Evolutionary conservation across 1,140 invertebrate genomes (phyloP), one percentile per base, ranked within the genome.

Genomic region (Liolophura sinensis): DNA sequence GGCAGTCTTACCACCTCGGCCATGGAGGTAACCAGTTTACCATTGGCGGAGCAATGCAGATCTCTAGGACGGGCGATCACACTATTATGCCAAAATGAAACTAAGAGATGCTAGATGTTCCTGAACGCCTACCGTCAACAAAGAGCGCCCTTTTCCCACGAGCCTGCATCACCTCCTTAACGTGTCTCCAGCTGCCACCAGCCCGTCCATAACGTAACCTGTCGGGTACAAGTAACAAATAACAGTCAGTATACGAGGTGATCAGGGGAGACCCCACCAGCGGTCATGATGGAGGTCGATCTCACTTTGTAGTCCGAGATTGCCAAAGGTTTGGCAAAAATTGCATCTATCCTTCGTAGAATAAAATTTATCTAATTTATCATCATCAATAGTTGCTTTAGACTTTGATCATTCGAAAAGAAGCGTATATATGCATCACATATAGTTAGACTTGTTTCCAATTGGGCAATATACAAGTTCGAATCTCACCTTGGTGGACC

Each of bases 161-260:
- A 12, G 77, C 76, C 54, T 81, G 78, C 25, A 81, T 40, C 1
- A 79, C 76, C 59, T 81, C 79, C 56, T 75, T 78, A 16, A 79
- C 74, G 63, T 81, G 79, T 52, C 78, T 63, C 79, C 79, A 81
- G 48, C 74, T 76, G 16, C 79, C 79, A 4, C 79, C 79, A 14
- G 72, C 73, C 20, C 77, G 65, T 14, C 79, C 79, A 16, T 75
- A 72, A 58, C 79, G 69, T 62, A 78, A 69, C 63, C 78, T 80
- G 62, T n/a, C n/a, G n/a, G n/a, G n/a, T n/a, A n/a, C n/a, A n/a
- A n/a, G n/a, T 5, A 67, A 54, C 31, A 7, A 48, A 12, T 56
- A 47, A 46, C n/a, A 61, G n/a, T 47, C 24, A 54, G 24, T 3
- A n/a, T 54, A 20, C 24, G 3, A 54, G 18, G 7, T 54, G n/a